Base-by-base conservation (phyloP, 2,797 vertebrate species). In the Mormyrus proboscirostris region DNA sequence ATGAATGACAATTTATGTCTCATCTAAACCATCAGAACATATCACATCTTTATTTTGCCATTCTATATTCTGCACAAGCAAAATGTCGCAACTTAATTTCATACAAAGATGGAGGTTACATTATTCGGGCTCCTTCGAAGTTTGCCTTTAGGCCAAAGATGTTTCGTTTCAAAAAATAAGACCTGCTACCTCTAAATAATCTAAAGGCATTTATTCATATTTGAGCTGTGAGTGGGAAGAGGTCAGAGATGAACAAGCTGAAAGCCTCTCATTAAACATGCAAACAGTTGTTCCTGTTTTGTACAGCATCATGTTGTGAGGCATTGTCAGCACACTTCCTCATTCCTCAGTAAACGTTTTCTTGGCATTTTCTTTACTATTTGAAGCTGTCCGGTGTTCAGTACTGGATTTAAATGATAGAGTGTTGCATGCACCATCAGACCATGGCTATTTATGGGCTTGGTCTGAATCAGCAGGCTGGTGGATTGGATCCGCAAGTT, bases 231-330 rank as follows among this genome's bases (percentile, higher is more conserved):
- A 44, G 41, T 84, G 82, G n/a, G 47, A 84, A 84, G n/a, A 22
- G 16, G 29, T 53, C 29, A 38, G 51, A 86, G 51, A 57, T 22
- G 33, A 87, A 41, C 33, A n/a, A 6, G 29, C 50, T n/a, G 16
- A 59, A 87, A 33, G 19, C 12, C 69, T 73, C 12, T 6, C 14
- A 73, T 73, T 73, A 73, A 73, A 38, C 69, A 19, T 51, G 29
- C 51, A 87, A 85, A 44, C 10, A 6, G 14, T 53, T 92, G 91
- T 95, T 95, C 94, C 95, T 94, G 92, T 94, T 96, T 92, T 91
- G 87, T 87, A 86, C 3, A 5, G 2, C 47, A 89, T 90, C 84
- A 59, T 50, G 38, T 50, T 83, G 33, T 94, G 94, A 93, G 92
- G 93, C 41, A 44, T 79, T 93, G 94, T 92, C 89, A 88, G 85